phyloP scores from a whole-genome alignment of 2,888 invertebrate genomes.

The Apantesis nais region DNA sequence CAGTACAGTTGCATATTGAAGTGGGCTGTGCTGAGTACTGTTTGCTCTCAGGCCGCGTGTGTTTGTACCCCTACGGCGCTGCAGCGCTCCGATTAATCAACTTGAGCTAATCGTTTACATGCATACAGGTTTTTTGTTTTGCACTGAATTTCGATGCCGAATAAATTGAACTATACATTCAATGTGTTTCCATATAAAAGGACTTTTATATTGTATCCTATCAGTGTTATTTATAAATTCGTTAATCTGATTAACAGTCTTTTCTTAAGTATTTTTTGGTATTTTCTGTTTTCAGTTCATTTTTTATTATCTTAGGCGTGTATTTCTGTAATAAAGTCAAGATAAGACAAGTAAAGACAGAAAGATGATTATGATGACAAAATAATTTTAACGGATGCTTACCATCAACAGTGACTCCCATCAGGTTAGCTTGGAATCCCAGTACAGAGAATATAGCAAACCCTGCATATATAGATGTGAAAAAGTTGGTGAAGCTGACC shows the following conservation, averaged over 20 bases:
- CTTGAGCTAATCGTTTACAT: constrained; percentile 41
- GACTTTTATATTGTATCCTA: no score
- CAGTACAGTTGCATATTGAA: constrained; percentile 35
- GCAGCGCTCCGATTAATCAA: constrained; percentile 52
- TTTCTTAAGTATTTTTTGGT: background rate
- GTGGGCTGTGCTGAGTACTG: constrained; percentile 23
- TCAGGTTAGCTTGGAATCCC: constrained; percentile 89
- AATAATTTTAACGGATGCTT: constrained; percentile 35
- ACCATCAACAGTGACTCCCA: constrained; percentile 87
- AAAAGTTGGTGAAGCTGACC: constrained; percentile 89
- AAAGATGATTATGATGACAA: background rate
- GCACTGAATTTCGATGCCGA: background rate
- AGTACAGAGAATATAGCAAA: constrained; percentile 92
- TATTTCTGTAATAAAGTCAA: background rate
- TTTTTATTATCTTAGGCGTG: background rate
- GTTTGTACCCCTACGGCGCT: constrained; percentile 36
- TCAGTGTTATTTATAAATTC: no score
- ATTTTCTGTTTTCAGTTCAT: background rate
- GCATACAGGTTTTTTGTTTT: constrained; percentile 12
- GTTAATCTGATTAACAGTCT: background rate
- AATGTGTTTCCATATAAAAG: background rate
- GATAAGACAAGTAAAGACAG: background rate
- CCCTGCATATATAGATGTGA: constrained; percentile 91
- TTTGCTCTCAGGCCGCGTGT: constrained; percentile 33
- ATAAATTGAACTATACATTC: background rate